These are phyloP conservation scores for Mycogona germanica DNA, from an alignment of 2,888 invertebrate species.

Conservation along the genomic window DNA sequence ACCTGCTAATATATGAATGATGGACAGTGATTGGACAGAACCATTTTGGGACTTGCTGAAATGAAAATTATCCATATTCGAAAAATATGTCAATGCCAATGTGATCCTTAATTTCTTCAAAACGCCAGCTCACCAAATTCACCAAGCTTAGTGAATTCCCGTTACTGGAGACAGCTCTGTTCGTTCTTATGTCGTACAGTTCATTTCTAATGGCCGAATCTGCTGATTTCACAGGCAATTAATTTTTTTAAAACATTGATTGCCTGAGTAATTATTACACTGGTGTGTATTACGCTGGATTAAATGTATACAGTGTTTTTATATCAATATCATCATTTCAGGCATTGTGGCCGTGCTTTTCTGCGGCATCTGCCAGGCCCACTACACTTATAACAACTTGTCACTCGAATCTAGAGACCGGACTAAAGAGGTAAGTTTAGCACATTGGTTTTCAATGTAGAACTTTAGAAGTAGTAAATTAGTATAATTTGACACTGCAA, in stretches of 20 bases:
- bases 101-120: conserved; percentile 25
- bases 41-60: background rate
- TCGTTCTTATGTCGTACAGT: conserved; percentile 95
- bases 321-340: conserved; percentile 27
- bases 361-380: conserved; percentile 98
- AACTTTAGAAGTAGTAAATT: too few relatives aligned
- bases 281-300: background rate
- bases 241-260: background rate
- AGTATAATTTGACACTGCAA: too few relatives aligned
- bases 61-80: conserved; percentile 1
- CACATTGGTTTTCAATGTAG: too few relatives aligned
- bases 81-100: background rate
- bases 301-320: background rate
- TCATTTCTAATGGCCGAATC: conserved; percentile 96
- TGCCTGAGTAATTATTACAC: background rate
- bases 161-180: conserved; percentile 85
- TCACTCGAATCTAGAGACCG: conserved; percentile 72
- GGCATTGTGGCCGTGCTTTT: conserved; percentile 90
- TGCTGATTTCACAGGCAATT: conserved; percentile 78
- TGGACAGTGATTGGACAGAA: background rate
- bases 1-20: conserved; percentile 30
- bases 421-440: conserved; percentile 55
- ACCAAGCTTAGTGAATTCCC: conserved; percentile 91
- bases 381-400: conserved; percentile 95
- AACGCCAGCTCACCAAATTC: conserved; percentile 72